Evolutionary conservation across 2,113 vertebrate species (phyloP).

Genomic region (Pygoscelis antarcticus): DNA sequence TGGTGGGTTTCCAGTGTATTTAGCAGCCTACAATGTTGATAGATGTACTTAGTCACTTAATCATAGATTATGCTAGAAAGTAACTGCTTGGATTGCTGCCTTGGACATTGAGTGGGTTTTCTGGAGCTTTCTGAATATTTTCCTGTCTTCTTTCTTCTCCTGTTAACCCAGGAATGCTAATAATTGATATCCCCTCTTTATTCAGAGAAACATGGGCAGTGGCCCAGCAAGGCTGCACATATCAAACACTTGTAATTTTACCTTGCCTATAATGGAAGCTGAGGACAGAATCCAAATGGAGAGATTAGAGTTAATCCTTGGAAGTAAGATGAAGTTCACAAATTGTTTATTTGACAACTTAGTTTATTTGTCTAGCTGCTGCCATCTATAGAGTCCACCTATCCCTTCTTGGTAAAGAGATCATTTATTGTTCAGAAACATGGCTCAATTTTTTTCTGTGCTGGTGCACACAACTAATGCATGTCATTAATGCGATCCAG

Average conservation of each 20-base stretch:
- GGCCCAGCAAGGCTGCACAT: not conserved
- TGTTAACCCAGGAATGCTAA: not conserved
- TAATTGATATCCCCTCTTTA: not conserved
- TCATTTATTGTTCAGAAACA: not conserved
- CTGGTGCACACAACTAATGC: constrained; percentile 17
- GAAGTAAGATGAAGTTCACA: not conserved
- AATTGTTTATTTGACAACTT: constrained; percentile 6
- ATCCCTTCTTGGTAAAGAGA: not conserved
- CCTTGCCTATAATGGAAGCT: not conserved
- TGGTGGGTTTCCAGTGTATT: not conserved
- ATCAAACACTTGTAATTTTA: not conserved
- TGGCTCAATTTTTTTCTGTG: not conserved
- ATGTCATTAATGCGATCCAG: not conserved
- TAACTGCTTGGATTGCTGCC: not conserved
- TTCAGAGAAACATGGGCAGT: not conserved
- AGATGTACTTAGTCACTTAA: not conserved
- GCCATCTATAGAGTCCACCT: not conserved
- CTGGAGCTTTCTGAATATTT: not conserved
- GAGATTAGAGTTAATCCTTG: constrained; percentile 17
- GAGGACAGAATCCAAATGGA: constrained; percentile 21
- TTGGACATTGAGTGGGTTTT: not conserved
- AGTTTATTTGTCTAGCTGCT: constrained; percentile 1
- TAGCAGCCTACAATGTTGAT: not conserved
- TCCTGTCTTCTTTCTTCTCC: not conserved
- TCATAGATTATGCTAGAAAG: not conserved